Evolutionary conservation across 2,888 invertebrate species (phyloP).

Genomic region (Sympetrum striolatum): DNA sequence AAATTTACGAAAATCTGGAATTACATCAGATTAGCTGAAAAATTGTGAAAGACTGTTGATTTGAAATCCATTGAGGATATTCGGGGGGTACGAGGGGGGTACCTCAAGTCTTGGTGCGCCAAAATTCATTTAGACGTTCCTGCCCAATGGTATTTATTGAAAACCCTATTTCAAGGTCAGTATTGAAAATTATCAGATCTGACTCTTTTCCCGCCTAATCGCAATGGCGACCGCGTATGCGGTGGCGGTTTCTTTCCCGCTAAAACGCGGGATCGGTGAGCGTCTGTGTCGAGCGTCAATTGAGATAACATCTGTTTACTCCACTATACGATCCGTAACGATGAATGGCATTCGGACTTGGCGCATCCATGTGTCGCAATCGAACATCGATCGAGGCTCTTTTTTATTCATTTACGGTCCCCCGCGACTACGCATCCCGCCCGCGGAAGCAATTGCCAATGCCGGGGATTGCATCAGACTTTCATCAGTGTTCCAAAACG

Average conservation of each 20-base stretch:
- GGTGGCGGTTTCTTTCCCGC: neutral
- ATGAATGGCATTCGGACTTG: neutral
- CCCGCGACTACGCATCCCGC: neutral
- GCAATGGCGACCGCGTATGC: too few relatives aligned
- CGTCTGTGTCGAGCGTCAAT: neutral
- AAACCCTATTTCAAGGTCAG: too few relatives aligned
- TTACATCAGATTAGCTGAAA: too few relatives aligned
- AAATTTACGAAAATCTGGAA: too few relatives aligned
- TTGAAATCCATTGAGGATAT: too few relatives aligned
- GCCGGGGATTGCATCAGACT: neutral
- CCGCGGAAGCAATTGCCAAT: neutral
- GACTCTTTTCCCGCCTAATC: too few relatives aligned
- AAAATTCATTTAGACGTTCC: too few relatives aligned
- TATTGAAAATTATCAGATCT: too few relatives aligned
- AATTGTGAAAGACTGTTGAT: too few relatives aligned
- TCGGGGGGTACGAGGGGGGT: too few relatives aligned
- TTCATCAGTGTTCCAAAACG: neutral
- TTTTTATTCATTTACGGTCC: neutral
- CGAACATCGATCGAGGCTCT: neutral
- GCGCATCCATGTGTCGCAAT: neutral
- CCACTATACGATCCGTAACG: neutral
- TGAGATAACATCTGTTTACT: neutral
- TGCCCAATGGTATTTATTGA: too few relatives aligned
- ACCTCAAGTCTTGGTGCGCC: too few relatives aligned
- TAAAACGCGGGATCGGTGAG: neutral